Evolutionary conservation across 2,888 invertebrate species (phyloP).

Genomic region (Leucophora obtusa): DNA sequence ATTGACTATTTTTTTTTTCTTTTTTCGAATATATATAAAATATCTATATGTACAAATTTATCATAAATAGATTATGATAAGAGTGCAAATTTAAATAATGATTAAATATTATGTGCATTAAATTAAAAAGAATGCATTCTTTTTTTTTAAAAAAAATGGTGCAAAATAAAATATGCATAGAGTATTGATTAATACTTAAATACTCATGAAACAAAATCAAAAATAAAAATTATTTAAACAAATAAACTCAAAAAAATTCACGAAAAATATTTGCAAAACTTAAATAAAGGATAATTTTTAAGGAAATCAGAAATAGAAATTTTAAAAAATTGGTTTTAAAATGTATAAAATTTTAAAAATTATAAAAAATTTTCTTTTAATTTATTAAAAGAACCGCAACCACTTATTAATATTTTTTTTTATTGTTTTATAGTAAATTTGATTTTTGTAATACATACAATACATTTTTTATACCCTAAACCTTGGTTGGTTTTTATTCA

Average conservation of each 20-base stretch:
- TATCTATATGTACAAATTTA: conserved; percentile 34
- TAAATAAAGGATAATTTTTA: conserved; percentile 37
- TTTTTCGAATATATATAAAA: conserved; percentile 14
- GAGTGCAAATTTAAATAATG: conserved; percentile 51
- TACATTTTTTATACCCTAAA: conserved; percentile 49
- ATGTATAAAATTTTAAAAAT: conserved; percentile 26
- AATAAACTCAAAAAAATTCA: conserved; percentile 70
- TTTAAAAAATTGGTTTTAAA: conserved; percentile 45
- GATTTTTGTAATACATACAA: conserved; percentile 60
- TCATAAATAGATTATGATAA: conserved; percentile 38
- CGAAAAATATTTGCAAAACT: conserved; percentile 72
- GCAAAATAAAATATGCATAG: conserved; percentile 30
- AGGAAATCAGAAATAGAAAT: conserved; percentile 60
- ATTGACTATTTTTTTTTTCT: conserved; percentile 4
- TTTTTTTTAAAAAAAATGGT: conserved; percentile 46
- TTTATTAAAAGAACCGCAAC: conserved; percentile 78
- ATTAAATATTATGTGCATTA: conserved; percentile 34
- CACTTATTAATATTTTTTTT: conserved; percentile 72
- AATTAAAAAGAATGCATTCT: conserved; percentile 49
- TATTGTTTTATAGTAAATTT: conserved; percentile 62
- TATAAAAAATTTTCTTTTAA: conserved; percentile 42
- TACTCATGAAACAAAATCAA: conserved; percentile 23
- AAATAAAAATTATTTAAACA: conserved; percentile 30
- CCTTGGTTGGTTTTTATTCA: conserved; percentile 38
- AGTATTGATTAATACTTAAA: conserved; percentile 28